Evolutionary conservation across 2,113 vertebrate species (phyloP).

Genomic region (Malaclemys terrapin): DNA sequence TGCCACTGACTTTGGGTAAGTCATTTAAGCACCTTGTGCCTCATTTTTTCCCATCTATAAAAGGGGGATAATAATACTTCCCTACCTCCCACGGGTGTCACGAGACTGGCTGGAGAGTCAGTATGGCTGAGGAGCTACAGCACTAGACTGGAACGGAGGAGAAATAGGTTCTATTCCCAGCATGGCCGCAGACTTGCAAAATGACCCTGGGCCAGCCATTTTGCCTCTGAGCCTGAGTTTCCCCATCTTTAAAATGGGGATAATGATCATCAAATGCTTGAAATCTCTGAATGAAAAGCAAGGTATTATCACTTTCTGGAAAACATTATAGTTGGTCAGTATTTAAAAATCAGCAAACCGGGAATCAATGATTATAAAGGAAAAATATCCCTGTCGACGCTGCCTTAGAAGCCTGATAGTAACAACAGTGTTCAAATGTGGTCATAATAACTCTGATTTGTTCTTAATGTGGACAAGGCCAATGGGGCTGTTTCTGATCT

Average conservation of each 20-base stretch:
- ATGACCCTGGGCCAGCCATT: neutral
- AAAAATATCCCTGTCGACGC: neutral
- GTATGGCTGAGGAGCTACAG: neutral
- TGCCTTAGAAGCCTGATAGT: neutral
- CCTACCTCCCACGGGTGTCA: neutral
- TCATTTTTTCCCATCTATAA: neutral
- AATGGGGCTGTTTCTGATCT: neutral
- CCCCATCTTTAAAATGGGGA: neutral
- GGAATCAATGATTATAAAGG: neutral
- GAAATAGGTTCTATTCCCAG: neutral
- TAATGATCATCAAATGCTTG: neutral
- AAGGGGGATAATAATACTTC: neutral
- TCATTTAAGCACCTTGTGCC: neutral
- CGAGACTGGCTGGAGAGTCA: neutral
- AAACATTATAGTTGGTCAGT: neutral
- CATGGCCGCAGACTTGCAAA: neutral
- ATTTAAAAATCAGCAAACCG: neutral
- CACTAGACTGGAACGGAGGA: neutral
- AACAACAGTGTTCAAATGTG: neutral
- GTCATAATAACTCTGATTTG: neutral
- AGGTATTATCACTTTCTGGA: neutral
- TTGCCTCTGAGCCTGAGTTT: neutral
- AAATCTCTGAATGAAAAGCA: neutral
- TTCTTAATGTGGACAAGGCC: neutral
- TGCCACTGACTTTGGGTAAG: neutral